Percentiles rank a stretch among this genome's conserved stretches.
Evolutionary conservation across 2,888 invertebrate genomes (phyloP).

Genomic region (Camponotus fellah): DNA sequence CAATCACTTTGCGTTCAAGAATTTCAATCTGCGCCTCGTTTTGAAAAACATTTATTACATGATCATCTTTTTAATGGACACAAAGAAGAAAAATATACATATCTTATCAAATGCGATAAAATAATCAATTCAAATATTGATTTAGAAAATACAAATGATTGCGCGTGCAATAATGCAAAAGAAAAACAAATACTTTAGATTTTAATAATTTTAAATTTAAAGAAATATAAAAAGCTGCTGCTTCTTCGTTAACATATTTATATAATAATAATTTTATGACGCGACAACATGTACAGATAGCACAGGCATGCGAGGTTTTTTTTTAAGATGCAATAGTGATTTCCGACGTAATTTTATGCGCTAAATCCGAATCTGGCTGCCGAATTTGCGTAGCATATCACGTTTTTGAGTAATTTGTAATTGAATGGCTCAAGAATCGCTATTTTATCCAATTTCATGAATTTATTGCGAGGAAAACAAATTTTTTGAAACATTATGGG

Average conservation of each 20-base stretch:
- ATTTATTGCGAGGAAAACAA: too few relatives aligned
- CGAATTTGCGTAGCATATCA: too few relatives aligned
- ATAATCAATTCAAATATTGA: neutral
- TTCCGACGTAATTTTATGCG: too few relatives aligned
- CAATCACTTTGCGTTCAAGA: neutral
- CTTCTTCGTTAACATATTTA: slow-evolving; percentile 9
- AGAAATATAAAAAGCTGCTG: neutral
- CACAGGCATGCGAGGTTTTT: too few relatives aligned
- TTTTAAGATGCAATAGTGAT: too few relatives aligned
- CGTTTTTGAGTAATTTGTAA: too few relatives aligned
- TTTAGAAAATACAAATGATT: neutral
- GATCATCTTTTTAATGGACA: neutral
- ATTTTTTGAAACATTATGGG: too few relatives aligned
- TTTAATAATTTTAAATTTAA: neutral
- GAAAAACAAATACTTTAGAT: neutral
- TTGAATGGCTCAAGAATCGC: too few relatives aligned
- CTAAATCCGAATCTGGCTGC: too few relatives aligned
- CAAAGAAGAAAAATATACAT: neutral
- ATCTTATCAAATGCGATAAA: neutral
- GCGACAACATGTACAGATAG: neutral
- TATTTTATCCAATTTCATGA: too few relatives aligned
- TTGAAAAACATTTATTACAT: slow-evolving; percentile 22
- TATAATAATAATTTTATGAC: slow-evolving; percentile 3
- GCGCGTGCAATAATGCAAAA: neutral
- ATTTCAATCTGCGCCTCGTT: neutral